These are phyloP conservation scores for Hyla sarda DNA, from an alignment of 2,113 vertebrate genomes.

Conservation along the genomic window DNA sequence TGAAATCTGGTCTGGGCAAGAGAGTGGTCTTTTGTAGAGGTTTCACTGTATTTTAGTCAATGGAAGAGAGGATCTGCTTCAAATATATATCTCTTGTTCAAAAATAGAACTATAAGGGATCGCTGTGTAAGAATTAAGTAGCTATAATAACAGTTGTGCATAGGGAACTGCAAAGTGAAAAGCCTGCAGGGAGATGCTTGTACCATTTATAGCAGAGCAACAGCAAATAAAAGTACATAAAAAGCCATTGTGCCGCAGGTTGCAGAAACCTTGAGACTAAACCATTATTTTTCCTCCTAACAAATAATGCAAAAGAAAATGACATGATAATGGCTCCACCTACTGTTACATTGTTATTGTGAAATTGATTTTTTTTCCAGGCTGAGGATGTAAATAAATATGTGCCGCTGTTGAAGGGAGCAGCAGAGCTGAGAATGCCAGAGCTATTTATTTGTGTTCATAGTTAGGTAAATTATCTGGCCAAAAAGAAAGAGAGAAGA, in stretches of 20 bases:
- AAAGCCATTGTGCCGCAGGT: constrained; percentile 17
- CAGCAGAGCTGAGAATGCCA: not conserved
- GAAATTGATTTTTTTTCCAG: constrained; percentile 47
- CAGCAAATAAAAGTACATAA: constrained; percentile 10
- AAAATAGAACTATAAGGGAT: not conserved
- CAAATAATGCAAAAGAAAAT: constrained; percentile 20
- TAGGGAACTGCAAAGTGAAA: constrained; percentile 13
- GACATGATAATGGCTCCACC: constrained; percentile 49
- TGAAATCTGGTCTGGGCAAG: too few species aligned
- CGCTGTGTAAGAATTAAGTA: not conserved
- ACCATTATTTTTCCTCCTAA: constrained; percentile 13
- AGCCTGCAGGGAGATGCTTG: constrained; percentile 8
- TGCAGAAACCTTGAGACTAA: constrained; percentile 28
- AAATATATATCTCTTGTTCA: not conserved
- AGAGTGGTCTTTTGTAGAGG: too few species aligned
- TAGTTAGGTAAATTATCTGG: not conserved
- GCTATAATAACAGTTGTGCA: not conserved
- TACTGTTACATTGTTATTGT: constrained; percentile 46
- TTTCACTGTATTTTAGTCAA: too few species aligned
- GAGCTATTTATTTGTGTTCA: constrained; percentile 16
- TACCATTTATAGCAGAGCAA: constrained; percentile 1
- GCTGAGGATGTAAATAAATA: constrained; percentile 37
- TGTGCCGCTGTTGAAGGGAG: too few species aligned
- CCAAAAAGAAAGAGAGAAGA: not conserved
- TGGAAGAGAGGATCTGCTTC: too few species aligned